Evolutionary conservation across 2,113 vertebrate genomes (phyloP).

Genomic region (Brienomyrus brachyistius): DNA sequence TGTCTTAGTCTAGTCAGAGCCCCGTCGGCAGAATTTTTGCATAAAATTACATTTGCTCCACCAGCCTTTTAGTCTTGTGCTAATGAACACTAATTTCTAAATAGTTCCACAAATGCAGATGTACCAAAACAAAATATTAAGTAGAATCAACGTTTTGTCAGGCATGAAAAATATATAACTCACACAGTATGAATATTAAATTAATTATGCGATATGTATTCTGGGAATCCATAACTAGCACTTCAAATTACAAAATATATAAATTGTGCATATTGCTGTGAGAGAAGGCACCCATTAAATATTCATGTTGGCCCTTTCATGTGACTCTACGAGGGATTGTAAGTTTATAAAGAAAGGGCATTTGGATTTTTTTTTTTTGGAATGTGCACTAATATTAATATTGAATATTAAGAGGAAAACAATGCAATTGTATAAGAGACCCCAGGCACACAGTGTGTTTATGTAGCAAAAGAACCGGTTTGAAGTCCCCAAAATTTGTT

Average conservation of each 20-base stretch:
- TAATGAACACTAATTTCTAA: not conserved
- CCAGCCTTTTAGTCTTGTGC: not conserved
- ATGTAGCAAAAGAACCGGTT: not conserved
- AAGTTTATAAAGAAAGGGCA: not conserved
- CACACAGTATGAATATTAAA: not conserved
- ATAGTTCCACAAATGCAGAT: not conserved
- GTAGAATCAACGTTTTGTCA: constrained; percentile 12
- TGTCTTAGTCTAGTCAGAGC: not conserved
- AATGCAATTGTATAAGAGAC: not conserved
- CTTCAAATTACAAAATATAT: constrained; percentile 8
- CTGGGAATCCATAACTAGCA: constrained; percentile 3
- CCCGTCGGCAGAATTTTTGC: not conserved
- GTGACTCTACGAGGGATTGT: not conserved
- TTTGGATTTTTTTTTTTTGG: not conserved
- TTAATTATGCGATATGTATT: constrained; percentile 12
- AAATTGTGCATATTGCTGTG: constrained; percentile 6
- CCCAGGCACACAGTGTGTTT: not conserved
- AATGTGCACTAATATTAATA: not conserved
- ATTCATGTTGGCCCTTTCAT: constrained; percentile 3
- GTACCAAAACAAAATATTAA: constrained; percentile 13
- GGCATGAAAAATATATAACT: constrained; percentile 12
- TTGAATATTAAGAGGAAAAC: not conserved
- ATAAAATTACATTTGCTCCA: constrained; percentile 1
- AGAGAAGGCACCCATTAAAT: not conserved
- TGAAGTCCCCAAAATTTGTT: not conserved